These are phyloP conservation scores for Oikopleura albicans DNA, from an alignment of 23 tunicate species.

Conservation along the genomic window DNA sequence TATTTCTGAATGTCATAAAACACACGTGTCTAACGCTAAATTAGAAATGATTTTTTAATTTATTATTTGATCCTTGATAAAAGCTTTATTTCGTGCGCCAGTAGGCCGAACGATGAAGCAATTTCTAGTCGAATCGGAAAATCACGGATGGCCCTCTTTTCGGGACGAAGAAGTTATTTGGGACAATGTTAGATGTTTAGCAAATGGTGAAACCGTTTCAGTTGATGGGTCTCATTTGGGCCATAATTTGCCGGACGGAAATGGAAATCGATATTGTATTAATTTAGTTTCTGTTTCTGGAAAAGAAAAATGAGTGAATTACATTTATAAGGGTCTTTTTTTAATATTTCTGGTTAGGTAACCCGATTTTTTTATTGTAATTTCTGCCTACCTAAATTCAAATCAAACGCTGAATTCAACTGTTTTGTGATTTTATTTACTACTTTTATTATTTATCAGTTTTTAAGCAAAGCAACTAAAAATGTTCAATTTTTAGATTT, in stretches of 20 bases:
- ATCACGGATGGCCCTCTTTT: neutral
- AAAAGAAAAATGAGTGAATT: neutral
- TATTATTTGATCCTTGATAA: too few relatives aligned
- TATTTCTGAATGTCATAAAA: too few relatives aligned
- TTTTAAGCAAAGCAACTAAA: too few relatives aligned
- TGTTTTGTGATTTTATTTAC: too few relatives aligned
- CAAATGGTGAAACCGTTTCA: constrained; percentile 4
- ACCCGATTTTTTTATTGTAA: neutral
- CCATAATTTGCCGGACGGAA: neutral
- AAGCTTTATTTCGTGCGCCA: neutral
- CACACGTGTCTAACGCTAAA: too few relatives aligned
- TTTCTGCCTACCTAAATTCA: too few relatives aligned
- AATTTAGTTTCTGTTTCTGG: constrained; percentile 1
- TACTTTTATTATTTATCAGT: too few relatives aligned
- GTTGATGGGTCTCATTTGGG: neutral
- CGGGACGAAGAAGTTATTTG: constrained; percentile 1
- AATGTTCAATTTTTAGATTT: too few relatives aligned
- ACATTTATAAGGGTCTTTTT: too few relatives aligned
- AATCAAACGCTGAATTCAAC: too few relatives aligned
- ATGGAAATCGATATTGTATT: constrained; percentile 13
- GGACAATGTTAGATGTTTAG: constrained; percentile 4
- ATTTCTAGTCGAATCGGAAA: neutral
- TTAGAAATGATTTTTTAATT: too few relatives aligned
- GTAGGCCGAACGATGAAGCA: neutral
- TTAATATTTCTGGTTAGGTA: neutral